A percentile compares a stretch with the other conserved stretches of the same genome.
These are phyloP conservation scores for Crepidodera aurea DNA, from an alignment of 2,888 invertebrate genomes.

Conservation along the genomic window DNA sequence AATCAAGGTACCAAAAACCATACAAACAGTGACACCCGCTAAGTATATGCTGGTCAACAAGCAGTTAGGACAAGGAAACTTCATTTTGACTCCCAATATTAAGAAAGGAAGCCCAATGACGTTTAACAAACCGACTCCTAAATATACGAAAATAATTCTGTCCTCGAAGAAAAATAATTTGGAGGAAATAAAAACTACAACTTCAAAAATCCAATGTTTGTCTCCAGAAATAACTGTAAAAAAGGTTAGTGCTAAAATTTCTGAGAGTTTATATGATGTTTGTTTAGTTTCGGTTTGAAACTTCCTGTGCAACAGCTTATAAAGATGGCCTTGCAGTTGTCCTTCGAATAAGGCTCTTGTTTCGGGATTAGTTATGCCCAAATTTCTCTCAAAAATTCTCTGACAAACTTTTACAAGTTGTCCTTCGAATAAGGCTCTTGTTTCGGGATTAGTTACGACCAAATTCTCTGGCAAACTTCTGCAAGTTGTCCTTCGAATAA, in stretches of 20 bases:
- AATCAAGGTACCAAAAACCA: conserved; percentile 6
- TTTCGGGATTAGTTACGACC: too few species aligned
- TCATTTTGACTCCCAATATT: conserved; percentile 20
- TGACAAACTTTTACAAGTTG: too few species aligned
- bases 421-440: too few species aligned
- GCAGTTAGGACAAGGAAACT: conserved; percentile 25
- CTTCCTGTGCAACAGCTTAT: too few species aligned
- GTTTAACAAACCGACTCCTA: conserved; percentile 38
- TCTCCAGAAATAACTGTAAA: conserved; percentile 50
- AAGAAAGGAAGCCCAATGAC: conserved; percentile 30
- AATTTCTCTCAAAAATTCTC: too few species aligned
- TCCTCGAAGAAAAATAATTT: conserved; percentile 58
- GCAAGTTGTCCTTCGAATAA: too few species aligned
- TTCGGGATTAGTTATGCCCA: too few species aligned
- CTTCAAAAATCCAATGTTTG: conserved; percentile 39
- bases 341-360: too few species aligned
- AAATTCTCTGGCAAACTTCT: too few species aligned
- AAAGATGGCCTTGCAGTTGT: too few species aligned
- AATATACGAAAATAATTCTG: conserved; percentile 65
- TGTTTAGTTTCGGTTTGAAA: too few species aligned
- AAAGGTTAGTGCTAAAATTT: conserved; percentile 42
- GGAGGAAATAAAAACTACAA: conserved; percentile 39
- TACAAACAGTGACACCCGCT: conserved; percentile 17
- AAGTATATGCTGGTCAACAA: conserved; percentile 36
- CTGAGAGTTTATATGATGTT: too few species aligned